Percentiles rank a stretch among this genome's conserved stretches.
phyloP scores from a whole-genome alignment of 2,797 vertebrate species.

The Spatula versicolor region DNA sequence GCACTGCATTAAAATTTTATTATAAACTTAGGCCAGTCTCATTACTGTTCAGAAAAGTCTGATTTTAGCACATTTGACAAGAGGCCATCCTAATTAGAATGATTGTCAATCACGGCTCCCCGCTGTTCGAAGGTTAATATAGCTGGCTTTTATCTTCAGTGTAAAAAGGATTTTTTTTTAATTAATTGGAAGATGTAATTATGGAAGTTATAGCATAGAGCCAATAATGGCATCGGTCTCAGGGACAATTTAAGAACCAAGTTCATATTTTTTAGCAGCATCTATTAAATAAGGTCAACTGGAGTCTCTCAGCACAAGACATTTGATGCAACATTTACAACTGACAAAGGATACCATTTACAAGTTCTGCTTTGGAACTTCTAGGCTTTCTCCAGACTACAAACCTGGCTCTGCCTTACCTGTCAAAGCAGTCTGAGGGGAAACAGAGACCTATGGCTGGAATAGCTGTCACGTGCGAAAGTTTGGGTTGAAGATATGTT shows the following conservation, averaged over 20 bases:
- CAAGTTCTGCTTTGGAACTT: neutral
- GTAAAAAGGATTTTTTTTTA: slow-evolving; percentile 46
- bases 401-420: neutral
- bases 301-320: neutral
- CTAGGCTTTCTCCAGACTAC: neutral
- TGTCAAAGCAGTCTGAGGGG: neutral
- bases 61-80: slow-evolving; percentile 71
- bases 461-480: neutral
- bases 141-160: slow-evolving; percentile 73
- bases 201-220: slow-evolving; percentile 65
- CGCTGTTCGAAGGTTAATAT: slow-evolving; percentile 67
- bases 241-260: slow-evolving; percentile 37
- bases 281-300: slow-evolving; percentile 50
- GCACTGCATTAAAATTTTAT: slow-evolving; percentile 12
- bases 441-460: neutral
- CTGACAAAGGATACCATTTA: neutral
- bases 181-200: slow-evolving; percentile 76
- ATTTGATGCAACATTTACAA: neutral
- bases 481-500: neutral
- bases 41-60: slow-evolving; percentile 55
- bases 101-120: slow-evolving; percentile 62
- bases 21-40: slow-evolving; percentile 32
- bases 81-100: slow-evolving; percentile 75
- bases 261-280: slow-evolving; percentile 28
- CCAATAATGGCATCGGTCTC: slow-evolving; percentile 60